These are phyloP conservation scores for Enhydra lutris DNA, from an alignment of 2,113 vertebrate species.

Conservation along the genomic window DNA sequence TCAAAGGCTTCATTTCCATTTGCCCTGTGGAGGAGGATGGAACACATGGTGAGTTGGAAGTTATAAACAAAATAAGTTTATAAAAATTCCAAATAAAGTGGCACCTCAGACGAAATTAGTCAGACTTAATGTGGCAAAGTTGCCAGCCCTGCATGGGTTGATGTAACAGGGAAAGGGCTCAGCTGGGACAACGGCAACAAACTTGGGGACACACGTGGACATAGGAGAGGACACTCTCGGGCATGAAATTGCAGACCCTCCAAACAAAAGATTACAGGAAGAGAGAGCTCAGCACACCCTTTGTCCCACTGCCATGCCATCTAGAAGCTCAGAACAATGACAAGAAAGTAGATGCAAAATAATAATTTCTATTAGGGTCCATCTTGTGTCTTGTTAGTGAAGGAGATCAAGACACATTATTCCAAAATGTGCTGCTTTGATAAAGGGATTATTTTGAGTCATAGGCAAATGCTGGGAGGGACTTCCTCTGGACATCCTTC, in stretches of 20 bases:
- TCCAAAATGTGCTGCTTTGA: fast-evolving
- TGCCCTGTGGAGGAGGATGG: slow-evolving; percentile 34
- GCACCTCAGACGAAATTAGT: background rate
- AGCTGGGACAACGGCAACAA: background rate
- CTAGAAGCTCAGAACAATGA: background rate
- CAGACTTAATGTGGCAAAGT: fast-evolving
- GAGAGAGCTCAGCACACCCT: fast-evolving
- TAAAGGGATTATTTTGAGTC: background rate
- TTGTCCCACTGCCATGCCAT: background rate
- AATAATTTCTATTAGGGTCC: background rate
- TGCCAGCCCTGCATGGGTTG: background rate
- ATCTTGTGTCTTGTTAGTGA: background rate
- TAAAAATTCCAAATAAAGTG: background rate
- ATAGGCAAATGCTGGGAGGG: background rate
- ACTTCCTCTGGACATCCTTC: background rate
- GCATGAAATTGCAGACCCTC: background rate
- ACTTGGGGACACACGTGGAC: background rate
- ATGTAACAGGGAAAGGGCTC: fast-evolving
- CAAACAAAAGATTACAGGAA: too few species aligned
- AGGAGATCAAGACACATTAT: background rate
- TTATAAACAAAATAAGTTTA: slow-evolving; percentile 20
- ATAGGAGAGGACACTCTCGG: background rate
- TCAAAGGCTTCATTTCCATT: background rate
- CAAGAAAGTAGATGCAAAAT: background rate
- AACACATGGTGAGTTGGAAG: background rate